Evolutionary conservation across 2,113 vertebrate species (phyloP).

Genomic region (Symphodus melops): DNA sequence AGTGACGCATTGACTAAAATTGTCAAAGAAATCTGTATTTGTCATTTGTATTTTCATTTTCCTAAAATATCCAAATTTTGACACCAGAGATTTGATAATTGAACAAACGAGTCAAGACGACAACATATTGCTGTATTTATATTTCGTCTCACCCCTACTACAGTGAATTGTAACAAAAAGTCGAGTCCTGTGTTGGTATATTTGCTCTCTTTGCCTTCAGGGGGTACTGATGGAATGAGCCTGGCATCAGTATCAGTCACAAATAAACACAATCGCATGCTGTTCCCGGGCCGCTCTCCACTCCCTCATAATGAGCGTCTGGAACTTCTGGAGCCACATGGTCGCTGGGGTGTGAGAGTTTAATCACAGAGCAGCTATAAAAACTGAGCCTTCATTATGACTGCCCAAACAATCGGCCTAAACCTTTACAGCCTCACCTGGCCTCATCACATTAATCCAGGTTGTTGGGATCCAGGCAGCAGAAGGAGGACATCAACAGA

Average conservation of each 20-base stretch:
- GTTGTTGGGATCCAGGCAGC: background rate
- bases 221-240: conserved; percentile 42
- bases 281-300: conserved; percentile 32
- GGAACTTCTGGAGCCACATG: conserved; percentile 22
- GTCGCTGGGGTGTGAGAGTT: conserved; percentile 57
- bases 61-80: no score
- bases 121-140: no score
- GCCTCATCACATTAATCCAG: conserved; percentile 28
- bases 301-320: conserved; percentile 50
- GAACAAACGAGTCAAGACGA: no score
- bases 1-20: no score
- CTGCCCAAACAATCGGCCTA: conserved; percentile 28
- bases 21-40: no score
- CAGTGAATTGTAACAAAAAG: conserved; percentile 4
- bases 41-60: no score
- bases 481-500: conserved; percentile 52
- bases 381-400: conserved; percentile 55
- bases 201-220: conserved; percentile 23
- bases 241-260: conserved; percentile 59
- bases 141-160: no score
- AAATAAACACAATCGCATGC: conserved; percentile 61
- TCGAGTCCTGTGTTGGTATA: conserved; percentile 6
- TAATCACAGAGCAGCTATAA: conserved; percentile 61
- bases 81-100: no score
- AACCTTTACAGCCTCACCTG: conserved; percentile 16